Conservation (phyloP, 2,113 vertebrate species). For the Nanorana parkeri region DNA sequence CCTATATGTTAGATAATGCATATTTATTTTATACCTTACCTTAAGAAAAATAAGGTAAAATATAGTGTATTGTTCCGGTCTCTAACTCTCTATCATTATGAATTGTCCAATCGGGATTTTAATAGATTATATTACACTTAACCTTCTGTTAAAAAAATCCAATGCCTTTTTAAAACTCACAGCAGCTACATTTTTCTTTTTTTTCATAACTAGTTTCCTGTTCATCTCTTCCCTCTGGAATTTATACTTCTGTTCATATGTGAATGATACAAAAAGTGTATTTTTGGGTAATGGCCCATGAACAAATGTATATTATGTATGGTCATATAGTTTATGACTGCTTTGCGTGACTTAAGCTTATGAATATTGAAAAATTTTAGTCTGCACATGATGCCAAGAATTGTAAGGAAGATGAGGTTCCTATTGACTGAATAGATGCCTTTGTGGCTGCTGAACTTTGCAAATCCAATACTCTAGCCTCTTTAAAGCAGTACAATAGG, state of each 20-base stretch:
- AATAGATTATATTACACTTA: background rate
- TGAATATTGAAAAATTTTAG: conserved; percentile 35
- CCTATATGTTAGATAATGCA: too few species aligned
- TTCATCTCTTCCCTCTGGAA: background rate
- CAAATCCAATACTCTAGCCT: conserved; percentile 43
- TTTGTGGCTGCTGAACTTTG: conserved; percentile 46
- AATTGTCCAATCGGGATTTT: too few species aligned
- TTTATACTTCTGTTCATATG: conserved; percentile 19
- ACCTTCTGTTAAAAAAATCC: background rate
- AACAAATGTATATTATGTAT: conserved; percentile 47
- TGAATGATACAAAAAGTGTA: conserved; percentile 28
- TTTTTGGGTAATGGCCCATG: conserved; percentile 19
- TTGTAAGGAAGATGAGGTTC: conserved; percentile 35
- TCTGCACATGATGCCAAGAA: conserved; percentile 35
- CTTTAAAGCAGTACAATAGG: conserved; percentile 26
- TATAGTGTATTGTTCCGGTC: too few species aligned
- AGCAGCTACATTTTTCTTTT: background rate
- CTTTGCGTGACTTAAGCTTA: conserved; percentile 46
- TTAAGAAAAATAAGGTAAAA: too few species aligned
- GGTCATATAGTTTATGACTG: conserved; percentile 45
- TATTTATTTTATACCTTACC: too few species aligned
- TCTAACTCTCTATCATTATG: too few species aligned
- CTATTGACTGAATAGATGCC: conserved; percentile 44
- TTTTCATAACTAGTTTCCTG: conserved; percentile 12
- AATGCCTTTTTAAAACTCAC: background rate